These are phyloP conservation scores for Anniella stebbinsi DNA, from an alignment of 2,797 vertebrate genomes.

Conservation along the genomic window DNA sequence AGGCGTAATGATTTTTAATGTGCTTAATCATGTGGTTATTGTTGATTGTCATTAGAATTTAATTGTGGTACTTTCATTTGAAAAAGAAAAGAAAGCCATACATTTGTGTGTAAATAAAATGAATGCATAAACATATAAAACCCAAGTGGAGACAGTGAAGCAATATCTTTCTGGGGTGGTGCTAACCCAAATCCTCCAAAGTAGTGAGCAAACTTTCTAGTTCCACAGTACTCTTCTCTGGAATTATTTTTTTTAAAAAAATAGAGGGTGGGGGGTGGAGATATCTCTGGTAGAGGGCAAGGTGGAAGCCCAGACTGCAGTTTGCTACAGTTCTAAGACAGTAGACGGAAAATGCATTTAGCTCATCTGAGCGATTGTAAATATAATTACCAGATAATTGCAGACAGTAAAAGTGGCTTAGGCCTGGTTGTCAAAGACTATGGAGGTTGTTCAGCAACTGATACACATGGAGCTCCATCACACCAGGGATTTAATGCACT, in stretches of 20 bases:
- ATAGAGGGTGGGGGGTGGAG: neutral
- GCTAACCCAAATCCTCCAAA: neutral
- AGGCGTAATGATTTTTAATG: neutral
- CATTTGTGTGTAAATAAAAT: neutral
- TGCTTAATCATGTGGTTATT: neutral
- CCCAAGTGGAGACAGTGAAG: neutral
- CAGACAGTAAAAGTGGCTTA: neutral
- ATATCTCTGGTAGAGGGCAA: neutral
- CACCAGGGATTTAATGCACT: too few species aligned
- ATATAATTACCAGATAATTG: conserved; percentile 44
- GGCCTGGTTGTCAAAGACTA: neutral
- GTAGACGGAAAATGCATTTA: neutral
- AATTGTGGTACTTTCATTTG: neutral
- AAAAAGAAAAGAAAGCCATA: neutral
- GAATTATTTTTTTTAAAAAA: neutral
- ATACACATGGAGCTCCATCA: too few species aligned
- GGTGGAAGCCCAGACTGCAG: neutral
- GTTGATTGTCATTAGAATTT: neutral
- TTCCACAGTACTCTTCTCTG: neutral
- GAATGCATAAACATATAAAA: neutral
- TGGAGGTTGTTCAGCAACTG: neutral
- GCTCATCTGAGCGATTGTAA: conserved; percentile 30
- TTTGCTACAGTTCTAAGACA: neutral
- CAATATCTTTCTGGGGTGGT: neutral
- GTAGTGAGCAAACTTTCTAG: neutral